Evolutionary conservation across 2,888 invertebrate species (phyloP).

Genomic region (Chloroclystis v-ata): DNA sequence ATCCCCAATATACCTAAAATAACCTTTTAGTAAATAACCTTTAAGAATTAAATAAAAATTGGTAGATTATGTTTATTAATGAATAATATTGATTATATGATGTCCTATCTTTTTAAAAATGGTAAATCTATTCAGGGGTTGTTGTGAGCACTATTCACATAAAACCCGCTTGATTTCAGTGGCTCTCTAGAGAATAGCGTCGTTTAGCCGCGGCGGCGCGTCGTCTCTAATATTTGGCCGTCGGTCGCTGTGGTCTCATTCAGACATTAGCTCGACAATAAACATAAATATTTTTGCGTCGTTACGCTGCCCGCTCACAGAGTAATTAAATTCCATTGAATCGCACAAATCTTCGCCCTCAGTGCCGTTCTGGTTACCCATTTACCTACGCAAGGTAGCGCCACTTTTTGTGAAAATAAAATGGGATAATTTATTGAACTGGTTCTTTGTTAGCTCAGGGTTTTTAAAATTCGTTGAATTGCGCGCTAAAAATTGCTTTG

Average conservation of each 20-base stretch:
- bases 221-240: slow-evolving; percentile 32
- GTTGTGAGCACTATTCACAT: no score
- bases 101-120: no score
- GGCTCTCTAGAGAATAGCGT: slow-evolving; percentile 12
- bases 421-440: slow-evolving; percentile 16
- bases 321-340: slow-evolving; percentile 76
- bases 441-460: slow-evolving; percentile 8
- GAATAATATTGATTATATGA: no score
- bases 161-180: slow-evolving; percentile 3
- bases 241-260: slow-evolving; percentile 59
- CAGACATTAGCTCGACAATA: slow-evolving; percentile 67
- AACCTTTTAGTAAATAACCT: no score
- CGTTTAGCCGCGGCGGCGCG: slow-evolving; percentile 15
- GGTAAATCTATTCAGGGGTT: no score
- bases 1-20: no score
- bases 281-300: slow-evolving; percentile 77
- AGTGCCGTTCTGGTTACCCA: slow-evolving; percentile 39
- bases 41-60: no score
- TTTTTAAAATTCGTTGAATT: slow-evolving; percentile 3
- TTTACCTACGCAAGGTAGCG: slow-evolving; percentile 35
- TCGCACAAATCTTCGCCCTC: slow-evolving; percentile 72
- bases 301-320: slow-evolving; percentile 60
- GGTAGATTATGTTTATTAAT: no score
- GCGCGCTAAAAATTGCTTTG: not conserved
- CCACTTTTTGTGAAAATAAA: slow-evolving; percentile 23